Percentiles rank a stretch among this genome's conserved stretches.
These are phyloP conservation scores for Ectemnius lituratus DNA, from an alignment of 2,888 invertebrate species.

Conservation along the genomic window DNA sequence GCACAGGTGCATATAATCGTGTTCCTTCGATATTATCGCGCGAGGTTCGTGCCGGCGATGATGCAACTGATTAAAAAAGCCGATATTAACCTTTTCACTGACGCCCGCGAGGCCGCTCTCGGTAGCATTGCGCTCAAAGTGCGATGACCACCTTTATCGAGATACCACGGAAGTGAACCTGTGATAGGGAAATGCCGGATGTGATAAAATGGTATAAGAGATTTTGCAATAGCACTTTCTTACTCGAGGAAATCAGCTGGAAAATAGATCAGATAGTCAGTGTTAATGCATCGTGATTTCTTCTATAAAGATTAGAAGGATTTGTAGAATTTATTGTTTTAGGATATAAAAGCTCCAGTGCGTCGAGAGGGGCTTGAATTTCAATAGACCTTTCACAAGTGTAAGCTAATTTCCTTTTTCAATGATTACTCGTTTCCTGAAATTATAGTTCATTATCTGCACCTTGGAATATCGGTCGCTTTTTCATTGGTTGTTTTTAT, in stretches of 20 bases:
- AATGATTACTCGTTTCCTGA: not conserved
- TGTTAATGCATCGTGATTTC: not conserved
- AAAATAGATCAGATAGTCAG: not conserved
- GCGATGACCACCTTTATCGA: no score
- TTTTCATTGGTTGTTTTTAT: no score
- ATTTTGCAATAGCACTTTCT: not conserved
- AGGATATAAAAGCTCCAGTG: not conserved
- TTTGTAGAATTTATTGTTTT: not conserved
- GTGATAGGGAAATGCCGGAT: not conserved
- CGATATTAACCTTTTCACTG: constrained; percentile 2
- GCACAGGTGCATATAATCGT: constrained; percentile 14
- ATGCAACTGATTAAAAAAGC: not conserved
- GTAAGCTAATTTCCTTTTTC: not conserved
- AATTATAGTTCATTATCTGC: not conserved
- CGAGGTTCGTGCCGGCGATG: constrained; percentile 4
- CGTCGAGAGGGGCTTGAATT: not conserved
- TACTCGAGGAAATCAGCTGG: not conserved
- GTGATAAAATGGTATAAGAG: not conserved
- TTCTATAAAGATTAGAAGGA: not conserved
- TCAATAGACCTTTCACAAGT: not conserved
- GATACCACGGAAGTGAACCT: no score
- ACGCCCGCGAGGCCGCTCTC: not conserved
- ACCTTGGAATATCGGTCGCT: no score
- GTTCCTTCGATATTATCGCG: constrained; percentile 14
- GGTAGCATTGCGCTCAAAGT: no score